Conservation (phyloP, 2,888 invertebrate genomes). For the Ophioninae sp. region DNA sequence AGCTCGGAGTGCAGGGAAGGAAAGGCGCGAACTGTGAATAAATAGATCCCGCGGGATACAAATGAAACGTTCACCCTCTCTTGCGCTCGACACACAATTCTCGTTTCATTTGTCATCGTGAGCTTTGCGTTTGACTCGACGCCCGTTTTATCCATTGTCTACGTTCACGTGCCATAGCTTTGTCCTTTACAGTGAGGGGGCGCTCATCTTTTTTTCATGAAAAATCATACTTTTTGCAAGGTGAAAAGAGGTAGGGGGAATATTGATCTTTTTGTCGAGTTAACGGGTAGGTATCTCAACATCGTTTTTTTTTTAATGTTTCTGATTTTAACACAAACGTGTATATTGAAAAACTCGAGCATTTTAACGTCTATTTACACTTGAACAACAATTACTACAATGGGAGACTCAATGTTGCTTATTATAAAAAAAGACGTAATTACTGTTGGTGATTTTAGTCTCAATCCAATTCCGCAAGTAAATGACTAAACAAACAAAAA, state of each 20-base stretch:
- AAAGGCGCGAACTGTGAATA: constrained; percentile 39
- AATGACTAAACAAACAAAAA: too few species aligned
- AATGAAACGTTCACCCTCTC: constrained; percentile 64
- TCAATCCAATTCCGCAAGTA: too few species aligned
- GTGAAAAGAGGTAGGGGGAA: neutral
- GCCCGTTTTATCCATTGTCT: constrained; percentile 71
- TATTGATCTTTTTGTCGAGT: neutral
- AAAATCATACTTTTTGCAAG: neutral
- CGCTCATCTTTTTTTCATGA: neutral
- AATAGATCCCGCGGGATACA: constrained; percentile 59
- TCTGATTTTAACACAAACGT: too few species aligned
- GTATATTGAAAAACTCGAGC: too few species aligned
- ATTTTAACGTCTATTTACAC: too few species aligned
- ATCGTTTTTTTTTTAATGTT: too few species aligned
- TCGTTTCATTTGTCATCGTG: constrained; percentile 75
- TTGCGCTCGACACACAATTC: constrained; percentile 61
- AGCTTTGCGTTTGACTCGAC: constrained; percentile 75
- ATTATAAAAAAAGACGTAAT: too few species aligned
- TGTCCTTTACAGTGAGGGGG: constrained; percentile 58
- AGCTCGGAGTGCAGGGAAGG: neutral
- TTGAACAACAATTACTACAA: too few species aligned
- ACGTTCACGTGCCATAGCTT: constrained; percentile 67
- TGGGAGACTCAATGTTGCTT: too few species aligned
- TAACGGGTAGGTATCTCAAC: neutral
- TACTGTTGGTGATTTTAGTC: too few species aligned